Base-by-base conservation (phyloP, 1,140 invertebrate species). In the Drosophila pallidifrons region DNA sequence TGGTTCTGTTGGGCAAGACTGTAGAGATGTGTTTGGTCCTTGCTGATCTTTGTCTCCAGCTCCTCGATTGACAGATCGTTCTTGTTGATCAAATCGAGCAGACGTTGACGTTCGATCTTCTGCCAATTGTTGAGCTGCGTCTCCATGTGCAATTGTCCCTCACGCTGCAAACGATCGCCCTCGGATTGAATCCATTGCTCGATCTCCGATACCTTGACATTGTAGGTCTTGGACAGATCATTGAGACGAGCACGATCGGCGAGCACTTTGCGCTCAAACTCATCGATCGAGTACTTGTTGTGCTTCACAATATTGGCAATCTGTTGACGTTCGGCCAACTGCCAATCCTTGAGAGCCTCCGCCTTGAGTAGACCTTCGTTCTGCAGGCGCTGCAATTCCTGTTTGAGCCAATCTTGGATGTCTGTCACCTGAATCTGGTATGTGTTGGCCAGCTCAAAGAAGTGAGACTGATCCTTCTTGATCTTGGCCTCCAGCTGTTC, bases 101-200 rank as follows among this genome's bases (percentile, higher is more conserved):
- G 57, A 25, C 91, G 91, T 28, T 92, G 82, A 0, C 75, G 77
- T 55, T 92, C 91, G 25, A 87, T 89, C 57, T 91, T 88, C 47
- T 92, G 91, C 91, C 91, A 92, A 13, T 91, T 86, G 28, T 85
- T 91, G 1, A 92, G 69, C 51, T 92, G 88, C 2, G 70, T 71
- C 30, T 91, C 76, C 75, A 92, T 90, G 3, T 77, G 67, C 8
- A 92, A n/a, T 20, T 89, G 73, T 13, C 91, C 91, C 73, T 92
- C 76, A 7, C 77, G 80, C 60, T 92, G 91, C 3, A 92, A 60
- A 5, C 91, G 88, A 35, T 91, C 80, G 16, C 82, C 86, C 63
- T 92, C 91, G 5, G 90, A 77, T 52, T 86, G 81, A 20, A 91
- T 91, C 91, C 91, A 92, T 7, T 78, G 79, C 52, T 92, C 89